Evolutionary conservation across 2,888 invertebrate genomes (phyloP), one percentile per base, ranked within the genome.

Genomic region (Andrena bucephala): DNA sequence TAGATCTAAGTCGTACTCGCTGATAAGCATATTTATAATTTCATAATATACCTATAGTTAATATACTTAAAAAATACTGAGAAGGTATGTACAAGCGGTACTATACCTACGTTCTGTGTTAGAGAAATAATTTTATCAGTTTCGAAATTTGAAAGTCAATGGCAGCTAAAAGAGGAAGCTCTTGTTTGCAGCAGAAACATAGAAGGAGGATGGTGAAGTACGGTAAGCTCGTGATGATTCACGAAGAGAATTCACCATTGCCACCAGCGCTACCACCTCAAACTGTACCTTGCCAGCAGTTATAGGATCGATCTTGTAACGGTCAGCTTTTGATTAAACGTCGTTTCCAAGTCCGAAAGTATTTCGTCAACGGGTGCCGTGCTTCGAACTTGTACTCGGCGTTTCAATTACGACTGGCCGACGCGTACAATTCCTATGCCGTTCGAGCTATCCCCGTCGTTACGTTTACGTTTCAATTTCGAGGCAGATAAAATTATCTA

Each of bases 241-340:
- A 96, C 89, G 97, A 97, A 93, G 97, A 96, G 88, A 95, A 97
- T 86, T 96, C 96, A 0, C 96, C 96, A 0, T 90, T 97, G 24
- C 96, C 96, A 0, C 94, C 96, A 65, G 94, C 95, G 33, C 65
- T 81, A 62, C 66, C 78, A 24, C 68, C 83, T 33, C 83, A 84
- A 70, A 79, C 73, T n/a, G 42, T 81, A 70, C 66, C 85, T 52
- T 89, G 83, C 60, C 87, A 83, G 66, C 80, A 79, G 54, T 87
- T 75, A 68, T 88, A 88, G 70, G 52, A 80, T 57, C 77, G 59
- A 71, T 31, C 36, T 59, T 62, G 13, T 50, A 54, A 65, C 65
- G 57, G 50, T 24, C 85, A 62, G 77, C 29, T 60, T 27, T 24
- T 67, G 50, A 73, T 36, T 8, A 27, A 69, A 31, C 16, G 60